Evolutionary conservation across 2,113 vertebrate species (phyloP), one percentile per base, ranked within the genome.

Genomic region (Ophiodon elongatus): DNA sequence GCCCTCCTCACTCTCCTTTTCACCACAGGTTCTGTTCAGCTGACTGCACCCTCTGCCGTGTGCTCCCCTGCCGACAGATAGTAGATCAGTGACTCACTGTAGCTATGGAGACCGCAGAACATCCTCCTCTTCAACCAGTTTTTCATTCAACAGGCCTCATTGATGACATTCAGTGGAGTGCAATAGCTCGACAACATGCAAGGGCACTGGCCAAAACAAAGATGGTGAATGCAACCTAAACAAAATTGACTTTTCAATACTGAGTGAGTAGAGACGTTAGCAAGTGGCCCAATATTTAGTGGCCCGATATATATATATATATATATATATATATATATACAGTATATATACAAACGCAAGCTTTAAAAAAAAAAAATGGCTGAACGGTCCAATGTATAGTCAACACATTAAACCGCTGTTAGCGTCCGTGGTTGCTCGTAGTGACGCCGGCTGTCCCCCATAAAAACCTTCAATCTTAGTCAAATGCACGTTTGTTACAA

Each of bases 41-140:
- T 71, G 47, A 64, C 59, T 45, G 43, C 45, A 64, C 29, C 13
- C 29, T 76, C 47, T 1, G 19, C 52, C 45, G 10, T 37, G 54
- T 15, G 17, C 57, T 29, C 8, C 13, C 10, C 52, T 1, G 35
- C 35, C 56, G 4, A 17, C 82, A 47, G 23, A 21, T 10, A 13
- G 27, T 31, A 7, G n/a, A 35, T 67, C 29, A 41, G 52, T 59
- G 33, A 65, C n/a, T 69, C 19, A 45, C 27, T 76, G 57, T 35
- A 17, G 68, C 54, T 65, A 19, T 19, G 17, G 39, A 71, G 57
- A 76, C 68, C 23, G 8, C 63, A 66, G 54, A 68, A 9, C 43
- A 23, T 8, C 25, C 45, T 70, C 8, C 39, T 45, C 52, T 39
- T 23, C 2, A 7, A 21, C 72, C 13, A 35, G 45, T 25, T 43